A percentile compares a stretch with the other conserved stretches of the same genome.
phyloP scores from a whole-genome alignment of 2,888 invertebrate species.

The Saturnia pavonia region DNA sequence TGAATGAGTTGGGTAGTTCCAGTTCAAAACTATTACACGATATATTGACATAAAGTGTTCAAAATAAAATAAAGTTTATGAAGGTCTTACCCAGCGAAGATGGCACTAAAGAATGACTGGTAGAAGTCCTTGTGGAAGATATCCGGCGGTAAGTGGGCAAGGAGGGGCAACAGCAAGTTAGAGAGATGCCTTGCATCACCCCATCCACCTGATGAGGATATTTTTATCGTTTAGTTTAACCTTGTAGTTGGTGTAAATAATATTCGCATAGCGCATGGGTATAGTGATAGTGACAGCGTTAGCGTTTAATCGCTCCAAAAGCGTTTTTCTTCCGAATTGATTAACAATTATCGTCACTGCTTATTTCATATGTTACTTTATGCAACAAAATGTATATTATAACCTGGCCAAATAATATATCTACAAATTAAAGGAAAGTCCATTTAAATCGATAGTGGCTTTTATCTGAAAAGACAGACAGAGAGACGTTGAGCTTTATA shows the following conservation, averaged over 20 bases:
- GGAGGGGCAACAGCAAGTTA: conserved; percentile 88
- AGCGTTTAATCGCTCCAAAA: too few relatives aligned
- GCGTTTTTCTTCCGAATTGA: too few relatives aligned
- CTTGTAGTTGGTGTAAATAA: background rate
- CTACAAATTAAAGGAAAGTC: too few relatives aligned
- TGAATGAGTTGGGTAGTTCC: background rate
- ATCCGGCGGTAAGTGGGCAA: conserved; percentile 85
- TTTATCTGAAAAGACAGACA: too few relatives aligned
- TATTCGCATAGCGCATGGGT: too few relatives aligned
- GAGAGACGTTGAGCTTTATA: too few relatives aligned
- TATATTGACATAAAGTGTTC: background rate
- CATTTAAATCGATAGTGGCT: too few relatives aligned
- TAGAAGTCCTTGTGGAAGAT: conserved; percentile 81
- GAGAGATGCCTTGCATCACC: conserved; percentile 88
- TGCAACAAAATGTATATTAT: too few relatives aligned
- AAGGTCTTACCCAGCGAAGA: conserved; percentile 83
- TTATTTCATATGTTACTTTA: too few relatives aligned
- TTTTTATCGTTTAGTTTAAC: background rate
- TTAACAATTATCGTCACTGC: too few relatives aligned
- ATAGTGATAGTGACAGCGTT: too few relatives aligned
- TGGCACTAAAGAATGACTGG: conserved; percentile 85
- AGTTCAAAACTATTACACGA: background rate
- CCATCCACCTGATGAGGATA: conserved; percentile 82
- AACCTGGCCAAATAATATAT: too few relatives aligned
- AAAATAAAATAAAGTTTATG: background rate